These are phyloP conservation scores for Linepithema humile DNA, from an alignment of 1,140 invertebrate species.

Conservation along the genomic window DNA sequence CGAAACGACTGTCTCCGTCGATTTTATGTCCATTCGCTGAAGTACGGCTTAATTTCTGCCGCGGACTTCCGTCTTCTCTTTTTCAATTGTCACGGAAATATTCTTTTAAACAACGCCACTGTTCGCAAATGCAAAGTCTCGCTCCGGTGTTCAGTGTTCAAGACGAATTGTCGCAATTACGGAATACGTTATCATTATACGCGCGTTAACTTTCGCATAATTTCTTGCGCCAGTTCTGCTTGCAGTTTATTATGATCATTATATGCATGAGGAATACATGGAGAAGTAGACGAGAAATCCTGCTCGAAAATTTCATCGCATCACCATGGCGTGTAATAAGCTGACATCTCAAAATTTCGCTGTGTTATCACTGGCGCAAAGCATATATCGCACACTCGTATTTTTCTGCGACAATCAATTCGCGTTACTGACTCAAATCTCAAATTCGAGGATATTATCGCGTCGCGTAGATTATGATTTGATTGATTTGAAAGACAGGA, in stretches of 20 bases:
- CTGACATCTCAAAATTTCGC: conserved; percentile 40
- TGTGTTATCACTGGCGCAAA: background rate
- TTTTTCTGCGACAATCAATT: conserved; percentile 35
- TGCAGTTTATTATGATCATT: conserved; percentile 31
- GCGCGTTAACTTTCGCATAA: conserved; percentile 45
- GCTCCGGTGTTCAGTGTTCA: conserved; percentile 50
- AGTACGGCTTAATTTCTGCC: conserved; percentile 40
- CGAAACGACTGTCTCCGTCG: background rate
- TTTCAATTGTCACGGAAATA: background rate
- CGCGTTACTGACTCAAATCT: conserved; percentile 44
- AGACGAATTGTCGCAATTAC: conserved; percentile 28
- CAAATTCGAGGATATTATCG: conserved; percentile 37
- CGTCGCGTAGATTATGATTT: conserved; percentile 50
- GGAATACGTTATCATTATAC: conserved; percentile 34
- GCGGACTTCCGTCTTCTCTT: background rate
- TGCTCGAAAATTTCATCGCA: conserved; percentile 19
- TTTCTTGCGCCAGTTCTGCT: conserved; percentile 21
- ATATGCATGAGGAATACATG: background rate
- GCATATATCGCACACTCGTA: background rate
- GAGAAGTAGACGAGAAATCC: conserved; percentile 29
- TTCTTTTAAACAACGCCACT: conserved; percentile 33
- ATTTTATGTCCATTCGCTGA: background rate
- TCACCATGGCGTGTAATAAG: conserved; percentile 1
- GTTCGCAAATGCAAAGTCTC: background rate
- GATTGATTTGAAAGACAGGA: conserved; percentile 47